Conservation (phyloP, 2,888 invertebrate species). For the Netelia inedita region DNA sequence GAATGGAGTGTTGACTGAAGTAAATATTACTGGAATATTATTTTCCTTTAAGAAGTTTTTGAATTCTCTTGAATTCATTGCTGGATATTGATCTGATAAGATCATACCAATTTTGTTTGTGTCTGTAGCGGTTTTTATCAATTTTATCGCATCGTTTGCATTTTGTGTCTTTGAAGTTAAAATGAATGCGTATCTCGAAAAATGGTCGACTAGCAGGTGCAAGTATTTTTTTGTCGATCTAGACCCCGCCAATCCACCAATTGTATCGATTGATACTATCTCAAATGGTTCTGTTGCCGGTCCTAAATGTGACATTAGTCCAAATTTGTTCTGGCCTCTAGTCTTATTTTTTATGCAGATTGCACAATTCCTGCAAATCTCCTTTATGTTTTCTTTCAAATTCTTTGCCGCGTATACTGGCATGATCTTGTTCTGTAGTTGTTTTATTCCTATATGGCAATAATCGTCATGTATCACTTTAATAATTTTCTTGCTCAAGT, state of each 20-base stretch:
- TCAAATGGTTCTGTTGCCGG: constrained; percentile 60
- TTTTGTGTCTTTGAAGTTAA: constrained; percentile 70
- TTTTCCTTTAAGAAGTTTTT: constrained; percentile 67
- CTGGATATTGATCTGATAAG: constrained; percentile 72
- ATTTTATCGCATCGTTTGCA: constrained; percentile 72
- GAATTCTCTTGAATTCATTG: constrained; percentile 70
- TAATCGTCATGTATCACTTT: no score
- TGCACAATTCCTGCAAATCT: constrained; percentile 65
- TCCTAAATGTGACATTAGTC: constrained; percentile 72
- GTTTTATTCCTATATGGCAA: constrained; percentile 55
- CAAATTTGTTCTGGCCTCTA: constrained; percentile 69
- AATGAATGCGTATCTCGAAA: constrained; percentile 73
- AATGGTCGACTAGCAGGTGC: constrained; percentile 73
- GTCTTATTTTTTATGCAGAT: constrained; percentile 25
- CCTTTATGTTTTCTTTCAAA: constrained; percentile 63
- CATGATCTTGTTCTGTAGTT: constrained; percentile 51
- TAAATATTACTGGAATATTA: constrained; percentile 72
- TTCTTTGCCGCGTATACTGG: constrained; percentile 58
- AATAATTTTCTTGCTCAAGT: no score
- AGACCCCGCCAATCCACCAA: constrained; percentile 73
- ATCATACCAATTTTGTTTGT: constrained; percentile 58
- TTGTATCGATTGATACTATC: constrained; percentile 74
- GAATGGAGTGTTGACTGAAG: constrained; percentile 72
- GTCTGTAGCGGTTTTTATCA: constrained; percentile 49
- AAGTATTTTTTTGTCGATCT: constrained; percentile 73